Conservation (phyloP, 37 sponge, comb jelly and placozoan genomes). For the Beroe ovata region DNA sequence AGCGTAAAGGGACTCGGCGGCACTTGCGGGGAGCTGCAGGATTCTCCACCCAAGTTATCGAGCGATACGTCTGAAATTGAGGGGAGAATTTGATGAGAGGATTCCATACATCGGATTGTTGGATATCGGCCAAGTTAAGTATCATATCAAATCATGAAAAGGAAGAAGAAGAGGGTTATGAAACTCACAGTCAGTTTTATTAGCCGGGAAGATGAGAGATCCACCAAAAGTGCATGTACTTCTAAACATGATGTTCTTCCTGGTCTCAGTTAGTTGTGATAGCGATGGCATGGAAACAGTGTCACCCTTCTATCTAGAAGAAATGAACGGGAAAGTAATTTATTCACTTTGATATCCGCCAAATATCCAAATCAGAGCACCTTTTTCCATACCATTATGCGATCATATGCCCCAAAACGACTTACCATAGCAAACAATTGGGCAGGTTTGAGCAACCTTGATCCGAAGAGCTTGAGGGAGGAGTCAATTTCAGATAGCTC, state of each 20-base stretch:
- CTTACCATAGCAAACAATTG: background rate
- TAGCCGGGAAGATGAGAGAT: slow-evolving; percentile 36
- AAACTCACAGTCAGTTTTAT: slow-evolving; percentile 14
- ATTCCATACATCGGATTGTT: no score
- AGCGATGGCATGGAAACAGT: background rate
- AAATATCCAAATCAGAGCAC: no score
- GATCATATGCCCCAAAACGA: no score
- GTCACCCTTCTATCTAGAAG: slow-evolving; percentile 54
- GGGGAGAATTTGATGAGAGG: no score
- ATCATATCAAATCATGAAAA: no score
- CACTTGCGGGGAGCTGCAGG: background rate
- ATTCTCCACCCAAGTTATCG: background rate
- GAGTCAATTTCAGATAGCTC: background rate
- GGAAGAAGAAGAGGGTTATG: no score
- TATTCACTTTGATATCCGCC: no score
- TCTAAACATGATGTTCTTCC: slow-evolving; percentile 25
- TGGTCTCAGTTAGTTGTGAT: background rate
- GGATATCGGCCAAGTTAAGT: no score
- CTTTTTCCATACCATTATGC: no score
- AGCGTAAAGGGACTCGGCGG: background rate
- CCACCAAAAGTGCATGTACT: slow-evolving; percentile 52
- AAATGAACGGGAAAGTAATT: slow-evolving; percentile 38
- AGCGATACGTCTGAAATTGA: slow-evolving; percentile 45
- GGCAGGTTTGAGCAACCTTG: slow-evolving; percentile 10
- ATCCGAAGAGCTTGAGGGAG: slow-evolving; percentile 30